Base-by-base conservation (phyloP, 2,797 vertebrate genomes). In the Chelonia mydas region DNA sequence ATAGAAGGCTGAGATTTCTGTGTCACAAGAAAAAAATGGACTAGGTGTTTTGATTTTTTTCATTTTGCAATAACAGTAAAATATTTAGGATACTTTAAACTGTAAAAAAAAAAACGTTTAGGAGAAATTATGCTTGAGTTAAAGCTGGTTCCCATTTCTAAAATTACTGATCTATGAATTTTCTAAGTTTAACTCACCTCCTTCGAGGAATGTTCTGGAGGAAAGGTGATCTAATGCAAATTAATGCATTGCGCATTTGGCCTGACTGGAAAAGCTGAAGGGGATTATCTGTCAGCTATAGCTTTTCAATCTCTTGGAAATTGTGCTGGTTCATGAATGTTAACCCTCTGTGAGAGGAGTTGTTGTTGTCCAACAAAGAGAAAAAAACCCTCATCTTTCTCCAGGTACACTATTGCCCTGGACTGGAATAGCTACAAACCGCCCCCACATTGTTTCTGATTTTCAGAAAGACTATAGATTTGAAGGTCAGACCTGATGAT, bases 261-360 rank as follows among this genome's bases (percentile, higher is more conserved):
- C 1, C 13, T n/a, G 7, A 5, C 1, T 17, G 88, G 28, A 0
- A 2, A 86, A 49, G 1, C 10, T 57, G 57, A 84, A 89, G 37
- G 2, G 47, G 6, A 81, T 65, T 68, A 53, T 2, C 12, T 47
- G 31, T 33, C 57, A 2, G n/a, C 59, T 50, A 1, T 9, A 76
- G 2, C 2, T 55, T 80, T 82, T 80, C 28, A 15, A 28, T 84
- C 49, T 55, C 6, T 2, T 59, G 5, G 31, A 49, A 82, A 53
- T 11, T 50, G 3, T 28, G 59, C 5, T 61, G 19, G 9, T 4
- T 19, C 11, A 12, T 7, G 76, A 87, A 89, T 41, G 27, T 3
- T 50, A 87, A 54, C 5, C 7, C 85, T 8, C 2, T 4, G 1
- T 37, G 7, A 72, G 5, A 92, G 7, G 49, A 49, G 49, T 12